phyloP scores from a whole-genome alignment of 2,797 vertebrate species.

The Enteromius viviparus region DNA sequence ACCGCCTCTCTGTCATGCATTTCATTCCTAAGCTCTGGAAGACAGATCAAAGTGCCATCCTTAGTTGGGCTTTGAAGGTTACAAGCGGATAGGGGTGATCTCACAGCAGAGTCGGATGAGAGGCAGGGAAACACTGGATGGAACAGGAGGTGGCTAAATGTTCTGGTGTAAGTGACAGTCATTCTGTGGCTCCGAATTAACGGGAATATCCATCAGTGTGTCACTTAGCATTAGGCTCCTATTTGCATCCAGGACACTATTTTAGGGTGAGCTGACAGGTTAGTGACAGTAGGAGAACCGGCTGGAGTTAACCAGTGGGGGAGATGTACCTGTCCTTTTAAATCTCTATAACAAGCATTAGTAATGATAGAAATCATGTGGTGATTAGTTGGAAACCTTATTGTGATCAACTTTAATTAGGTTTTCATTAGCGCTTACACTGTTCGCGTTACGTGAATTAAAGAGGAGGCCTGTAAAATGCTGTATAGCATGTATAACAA shows the following conservation, averaged over 20 bases:
- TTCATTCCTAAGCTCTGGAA: slow-evolving; percentile 68
- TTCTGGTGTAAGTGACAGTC: slow-evolving; percentile 54
- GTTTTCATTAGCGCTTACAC: neutral
- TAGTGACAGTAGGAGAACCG: slow-evolving; percentile 19
- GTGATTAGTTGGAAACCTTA: neutral
- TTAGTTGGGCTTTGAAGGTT: slow-evolving; percentile 76
- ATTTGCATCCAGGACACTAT: slow-evolving; percentile 51
- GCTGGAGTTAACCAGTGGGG: slow-evolving; percentile 20
- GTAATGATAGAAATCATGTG: slow-evolving; percentile 10
- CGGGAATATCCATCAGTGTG: slow-evolving; percentile 56
- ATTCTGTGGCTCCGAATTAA: slow-evolving; percentile 40
- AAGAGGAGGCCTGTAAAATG: neutral
- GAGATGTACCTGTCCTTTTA: slow-evolving; percentile 20
- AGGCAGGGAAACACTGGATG: slow-evolving; percentile 61
- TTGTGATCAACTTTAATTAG: neutral
- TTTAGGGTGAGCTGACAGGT: slow-evolving; percentile 51
- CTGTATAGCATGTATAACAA: too few relatives aligned
- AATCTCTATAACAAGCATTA: slow-evolving; percentile 23
- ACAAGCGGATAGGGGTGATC: slow-evolving; percentile 61
- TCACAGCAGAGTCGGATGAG: slow-evolving; percentile 44
- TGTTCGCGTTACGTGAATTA: neutral
- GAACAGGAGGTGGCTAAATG: slow-evolving; percentile 55
- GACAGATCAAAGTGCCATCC: slow-evolving; percentile 73
- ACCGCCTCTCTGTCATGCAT: slow-evolving; percentile 70
- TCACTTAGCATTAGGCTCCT: slow-evolving; percentile 61